phyloP scores from a whole-genome alignment of 2,113 vertebrate genomes.

The Burhinus oedicnemus region DNA sequence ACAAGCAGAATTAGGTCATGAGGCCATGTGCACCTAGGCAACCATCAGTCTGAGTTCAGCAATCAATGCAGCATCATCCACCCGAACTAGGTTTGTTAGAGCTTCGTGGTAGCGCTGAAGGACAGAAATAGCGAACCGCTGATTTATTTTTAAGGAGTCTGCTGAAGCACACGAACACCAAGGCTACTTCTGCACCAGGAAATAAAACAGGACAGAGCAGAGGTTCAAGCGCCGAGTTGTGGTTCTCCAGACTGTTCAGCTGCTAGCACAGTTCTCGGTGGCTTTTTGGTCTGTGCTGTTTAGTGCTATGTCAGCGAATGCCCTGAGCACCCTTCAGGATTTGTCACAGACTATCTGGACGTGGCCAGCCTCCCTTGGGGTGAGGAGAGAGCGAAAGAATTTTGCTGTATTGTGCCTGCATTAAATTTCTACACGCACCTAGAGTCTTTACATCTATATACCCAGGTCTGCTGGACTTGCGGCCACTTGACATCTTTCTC shows the following conservation, averaged over 20 bases:
- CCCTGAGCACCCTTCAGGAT: too few relatives aligned
- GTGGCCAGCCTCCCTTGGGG: not conserved
- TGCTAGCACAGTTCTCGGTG: not conserved
- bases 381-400: not conserved
- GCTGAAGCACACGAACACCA: not conserved
- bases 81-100: not conserved
- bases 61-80: constrained; percentile 29
- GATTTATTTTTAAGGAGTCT: not conserved
- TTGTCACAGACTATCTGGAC: not conserved
- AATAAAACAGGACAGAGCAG: not conserved
- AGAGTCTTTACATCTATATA: not conserved
- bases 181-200: not conserved
- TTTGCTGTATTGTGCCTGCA: not conserved
- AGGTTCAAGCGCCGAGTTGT: not conserved
- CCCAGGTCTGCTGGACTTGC: not conserved
- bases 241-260: not conserved
- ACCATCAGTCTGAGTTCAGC: not conserved
- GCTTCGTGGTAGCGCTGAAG: not conserved
- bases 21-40: constrained; percentile 31
- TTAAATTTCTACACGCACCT: not conserved
- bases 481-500: not conserved
- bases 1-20: constrained; percentile 53
- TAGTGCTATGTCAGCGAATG: not conserved
- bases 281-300: not conserved
- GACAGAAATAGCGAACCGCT: not conserved